These are phyloP conservation scores for Drosophila affinis DNA, from an alignment of 2,888 invertebrate species.

Conservation along the genomic window DNA sequence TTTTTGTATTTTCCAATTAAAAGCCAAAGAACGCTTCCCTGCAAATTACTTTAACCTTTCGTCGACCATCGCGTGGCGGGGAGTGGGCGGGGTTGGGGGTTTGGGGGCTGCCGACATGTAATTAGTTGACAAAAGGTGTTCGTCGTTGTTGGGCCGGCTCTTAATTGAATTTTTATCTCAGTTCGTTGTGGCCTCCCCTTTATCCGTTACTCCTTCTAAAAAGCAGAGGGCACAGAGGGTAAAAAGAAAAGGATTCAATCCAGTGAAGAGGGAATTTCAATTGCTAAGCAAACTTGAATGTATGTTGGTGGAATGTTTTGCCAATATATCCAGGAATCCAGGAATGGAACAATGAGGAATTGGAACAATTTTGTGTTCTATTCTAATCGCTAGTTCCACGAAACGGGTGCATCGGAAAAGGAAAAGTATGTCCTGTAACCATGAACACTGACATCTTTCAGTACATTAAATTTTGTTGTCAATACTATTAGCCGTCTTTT, in stretches of 20 bases:
- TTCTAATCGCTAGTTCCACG: too few species aligned
- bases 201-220: constrained; percentile 16
- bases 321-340: too few species aligned
- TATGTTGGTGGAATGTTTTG: constrained; percentile 4
- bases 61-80: constrained; percentile 36
- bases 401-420: too few species aligned
- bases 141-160: constrained; percentile 33
- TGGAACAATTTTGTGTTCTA: too few species aligned
- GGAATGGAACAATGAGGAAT: too few species aligned
- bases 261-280: constrained; percentile 16
- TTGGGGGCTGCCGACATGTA: constrained; percentile 56
- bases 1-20: constrained; percentile 62
- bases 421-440: too few species aligned
- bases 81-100: background rate
- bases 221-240: background rate
- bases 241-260: constrained; percentile 45
- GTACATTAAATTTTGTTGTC: too few species aligned
- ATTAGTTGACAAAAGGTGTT: constrained; percentile 77
- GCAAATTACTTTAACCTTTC: constrained; percentile 68
- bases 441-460: too few species aligned
- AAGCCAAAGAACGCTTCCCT: constrained; percentile 55
- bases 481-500: too few species aligned
- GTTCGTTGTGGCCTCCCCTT: constrained; percentile 31
- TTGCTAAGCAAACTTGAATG: constrained; percentile 19
- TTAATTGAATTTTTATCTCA: constrained; percentile 78